phyloP scores from a whole-genome alignment of 2,797 vertebrate genomes.

The Eulemur mongoz region DNA sequence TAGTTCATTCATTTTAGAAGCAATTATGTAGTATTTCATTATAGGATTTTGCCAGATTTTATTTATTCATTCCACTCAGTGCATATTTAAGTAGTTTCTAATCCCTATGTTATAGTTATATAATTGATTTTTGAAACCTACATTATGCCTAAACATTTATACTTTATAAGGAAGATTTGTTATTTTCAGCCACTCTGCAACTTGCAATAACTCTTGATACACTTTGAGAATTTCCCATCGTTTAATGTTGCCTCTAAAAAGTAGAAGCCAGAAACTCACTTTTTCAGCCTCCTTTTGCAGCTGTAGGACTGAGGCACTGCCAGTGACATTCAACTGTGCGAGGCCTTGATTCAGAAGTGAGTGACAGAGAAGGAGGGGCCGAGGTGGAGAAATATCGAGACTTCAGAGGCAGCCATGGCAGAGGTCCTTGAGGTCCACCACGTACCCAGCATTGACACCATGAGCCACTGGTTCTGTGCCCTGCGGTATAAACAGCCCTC shows the following conservation, averaged over 20 bases:
- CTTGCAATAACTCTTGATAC: background rate
- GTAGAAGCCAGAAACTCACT: background rate
- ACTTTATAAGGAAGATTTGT: background rate
- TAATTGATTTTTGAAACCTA: background rate
- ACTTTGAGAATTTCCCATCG: background rate
- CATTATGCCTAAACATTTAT: background rate
- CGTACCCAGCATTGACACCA: background rate
- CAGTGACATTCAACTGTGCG: background rate
- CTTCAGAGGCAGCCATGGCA: background rate
- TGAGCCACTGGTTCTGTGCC: background rate
- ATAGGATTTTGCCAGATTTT: background rate
- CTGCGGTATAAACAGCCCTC: background rate
- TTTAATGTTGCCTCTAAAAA: background rate
- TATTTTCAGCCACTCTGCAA: background rate
- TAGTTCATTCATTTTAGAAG: background rate
- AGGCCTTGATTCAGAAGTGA: background rate
- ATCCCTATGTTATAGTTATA: background rate
- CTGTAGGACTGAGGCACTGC: background rate
- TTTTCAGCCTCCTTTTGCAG: background rate
- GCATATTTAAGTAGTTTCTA: background rate
- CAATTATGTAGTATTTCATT: background rate
- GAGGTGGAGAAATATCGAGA: background rate
- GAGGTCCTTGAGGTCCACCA: background rate
- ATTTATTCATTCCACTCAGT: background rate
- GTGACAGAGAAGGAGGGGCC: background rate